A percentile compares a stretch with the other conserved stretches of the same genome.
These are phyloP conservation scores for Melanostoma mellinum DNA, from an alignment of 2,888 invertebrate genomes.

Conservation along the genomic window DNA sequence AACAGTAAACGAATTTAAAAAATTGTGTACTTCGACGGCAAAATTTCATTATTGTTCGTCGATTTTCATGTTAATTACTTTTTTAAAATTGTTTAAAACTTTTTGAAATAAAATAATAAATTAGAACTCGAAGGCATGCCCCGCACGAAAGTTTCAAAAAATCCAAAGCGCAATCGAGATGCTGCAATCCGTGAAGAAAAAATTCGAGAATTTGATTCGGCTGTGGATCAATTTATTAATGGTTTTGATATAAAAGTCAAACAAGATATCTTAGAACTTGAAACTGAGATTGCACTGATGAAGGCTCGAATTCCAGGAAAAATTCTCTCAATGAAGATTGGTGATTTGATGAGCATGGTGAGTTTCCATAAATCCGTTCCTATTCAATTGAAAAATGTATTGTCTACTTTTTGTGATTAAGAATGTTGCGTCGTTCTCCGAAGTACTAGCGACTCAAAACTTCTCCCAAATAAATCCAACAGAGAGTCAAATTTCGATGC, in stretches of 20 bases:
- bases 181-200: slow-evolving; percentile 80
- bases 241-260: slow-evolving; percentile 75
- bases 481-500: slow-evolving; percentile 32
- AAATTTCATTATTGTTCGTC: not conserved
- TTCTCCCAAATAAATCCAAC: slow-evolving; percentile 11
- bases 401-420: not conserved
- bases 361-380: not conserved
- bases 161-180: slow-evolving; percentile 80
- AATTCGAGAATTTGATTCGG: slow-evolving; percentile 78
- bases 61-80: no score
- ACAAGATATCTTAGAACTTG: slow-evolving; percentile 52
- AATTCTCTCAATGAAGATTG: slow-evolving; percentile 77
- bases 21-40: not conserved
- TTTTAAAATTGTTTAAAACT: no score
- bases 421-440: slow-evolving; percentile 55
- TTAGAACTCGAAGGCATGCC: slow-evolving; percentile 76
- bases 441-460: slow-evolving; percentile 29
- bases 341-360: slow-evolving; percentile 77
- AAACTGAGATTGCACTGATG: slow-evolving; percentile 43
- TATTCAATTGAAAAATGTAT: not conserved
- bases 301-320: slow-evolving; percentile 70
- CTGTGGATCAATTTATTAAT: slow-evolving; percentile 76
- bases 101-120: not conserved
- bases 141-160: slow-evolving; percentile 80
- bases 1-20: slow-evolving; percentile 22